Evolutionary conservation across 2,797 vertebrate species (phyloP), one percentile per base, ranked within the genome.

Genomic region (Enteromius thamalakanensis): DNA sequence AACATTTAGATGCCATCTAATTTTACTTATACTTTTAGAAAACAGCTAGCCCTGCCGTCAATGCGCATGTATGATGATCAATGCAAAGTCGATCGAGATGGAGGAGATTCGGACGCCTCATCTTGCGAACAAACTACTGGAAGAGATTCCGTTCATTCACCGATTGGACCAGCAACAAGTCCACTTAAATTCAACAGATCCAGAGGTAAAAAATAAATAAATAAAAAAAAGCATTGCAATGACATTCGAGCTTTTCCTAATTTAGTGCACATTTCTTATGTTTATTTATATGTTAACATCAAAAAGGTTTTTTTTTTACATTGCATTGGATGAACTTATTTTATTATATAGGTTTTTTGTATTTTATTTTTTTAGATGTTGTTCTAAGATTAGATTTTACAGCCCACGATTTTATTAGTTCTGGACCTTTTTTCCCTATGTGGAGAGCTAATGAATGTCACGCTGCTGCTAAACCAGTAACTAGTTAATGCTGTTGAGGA

Each of bases 101-200:
- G 95, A 58, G 96, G 90, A 0, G 98, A 98, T 47, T 98, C 98
- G 0, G 97, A 99, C 14, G 94, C 96, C 79, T 99, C 97, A 0
- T 96, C 95, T 0, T 96, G 94, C 89, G 97, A 98, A 55, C 95
- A 94, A 62, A 92, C 94, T 49, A 86, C 93, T 0, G 93, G 92
- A 21, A 94, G 95, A 0, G 96, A 97, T 11, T 88, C 92, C 0
- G 92, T 96, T 70, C 93, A 94, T 87, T 98, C 96, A 4, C 96
- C 96, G 19, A 81, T 90, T 78, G 94, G 94, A 1, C 82, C 94
- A n/a, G 91, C 92, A 21, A 93, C 94, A 85, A 97, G 96, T 84
- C 95, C 96, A 5, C 90, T 94, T 79, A 93, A 94, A 74, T 94
- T 94, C 87, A 94, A 91, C 64, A 89, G 93, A 84, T 88, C 90